Percentiles rank a stretch among this genome's conserved stretches.
Evolutionary conservation across 2,888 invertebrate genomes (phyloP).

Genomic region (Latrodectus hesperus): DNA sequence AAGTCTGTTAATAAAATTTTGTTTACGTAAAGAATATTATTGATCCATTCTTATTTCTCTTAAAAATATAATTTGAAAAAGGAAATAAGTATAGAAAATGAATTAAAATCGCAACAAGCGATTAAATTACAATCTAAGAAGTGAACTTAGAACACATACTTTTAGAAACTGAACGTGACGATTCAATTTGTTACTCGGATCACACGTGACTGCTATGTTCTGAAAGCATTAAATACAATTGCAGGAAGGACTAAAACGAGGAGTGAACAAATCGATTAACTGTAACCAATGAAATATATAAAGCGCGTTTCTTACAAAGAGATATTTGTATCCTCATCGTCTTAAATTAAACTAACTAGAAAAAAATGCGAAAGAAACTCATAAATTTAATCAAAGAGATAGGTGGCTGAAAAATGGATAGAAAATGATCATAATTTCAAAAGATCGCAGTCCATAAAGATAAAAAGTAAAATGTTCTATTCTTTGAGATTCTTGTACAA

Average conservation of each 20-base stretch:
- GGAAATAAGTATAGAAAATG: no score
- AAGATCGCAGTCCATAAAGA: slow-evolving; percentile 42
- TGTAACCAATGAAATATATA: background rate
- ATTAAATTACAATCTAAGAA: no score
- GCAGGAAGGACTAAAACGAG: background rate
- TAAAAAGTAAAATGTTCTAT: slow-evolving; percentile 15
- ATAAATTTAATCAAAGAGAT: slow-evolving; percentile 20
- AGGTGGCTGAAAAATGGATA: slow-evolving; percentile 33
- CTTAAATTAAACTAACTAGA: slow-evolving; percentile 14
- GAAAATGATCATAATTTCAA: slow-evolving; percentile 27
- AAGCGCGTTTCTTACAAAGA: background rate
- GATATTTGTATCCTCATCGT: background rate
- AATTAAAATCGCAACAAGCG: no score
- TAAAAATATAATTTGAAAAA: no score
- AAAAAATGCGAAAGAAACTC: slow-evolving; percentile 21
- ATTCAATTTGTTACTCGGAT: background rate
- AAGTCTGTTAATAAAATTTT: no score
- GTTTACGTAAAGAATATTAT: no score
- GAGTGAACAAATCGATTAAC: background rate
- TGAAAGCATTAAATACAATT: background rate
- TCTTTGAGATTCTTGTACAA: background rate
- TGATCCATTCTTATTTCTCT: no score
- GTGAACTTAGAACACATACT: background rate
- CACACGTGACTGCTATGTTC: background rate
- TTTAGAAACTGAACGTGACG: background rate